Base-by-base conservation (phyloP, 2,888 invertebrate genomes). In the Acrobasis suavella region DNA sequence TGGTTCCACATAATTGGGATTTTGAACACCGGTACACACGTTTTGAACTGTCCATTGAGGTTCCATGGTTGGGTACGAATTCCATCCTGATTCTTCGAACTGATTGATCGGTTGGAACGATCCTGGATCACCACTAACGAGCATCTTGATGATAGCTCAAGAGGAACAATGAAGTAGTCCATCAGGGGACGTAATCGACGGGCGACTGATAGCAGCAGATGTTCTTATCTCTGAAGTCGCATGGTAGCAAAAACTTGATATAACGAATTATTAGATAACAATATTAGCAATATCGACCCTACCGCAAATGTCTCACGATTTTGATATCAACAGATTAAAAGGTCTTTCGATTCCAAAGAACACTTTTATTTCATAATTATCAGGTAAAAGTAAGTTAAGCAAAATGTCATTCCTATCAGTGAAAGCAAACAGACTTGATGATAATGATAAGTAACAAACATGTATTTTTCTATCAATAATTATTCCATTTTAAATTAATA, bases 141-240 rank as follows among this genome's bases (percentile, higher is more conserved):
- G 81, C 91, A 91, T 91, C 71, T 69, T 81, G 69, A 72, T 74
- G 63, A 71, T 64, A 70, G 71, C 65, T 72, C 70, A 66, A 65
- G 70, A 60, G 62, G 64, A 74, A 74, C 77, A 64, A 68, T 71
- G 68, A 74, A 82, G 75, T 81, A 87, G 91, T 89, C 91, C 90
- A 91, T 90, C 86, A 78, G 85, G 80, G 80, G 74, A 78, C 83
- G 77, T 84, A 85, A 89, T 89, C 88, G 75, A 77, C 86, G 82
- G 80, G 76, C 84, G 80, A 92, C 91, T 92, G 91, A 91, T 91
- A 91, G 75, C 73, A 76, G 72, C 72, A 82, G 90, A 89, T 89
- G 86, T 70, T 79, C 84, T 91, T 92, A 91, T 91, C 91, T 78
- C 67, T 56, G 68, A 72, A 73, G 77, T 80, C 80, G 78, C 82